Conservation (phyloP, 2,888 invertebrate species). For the Minunthozetes semirufus region DNA sequence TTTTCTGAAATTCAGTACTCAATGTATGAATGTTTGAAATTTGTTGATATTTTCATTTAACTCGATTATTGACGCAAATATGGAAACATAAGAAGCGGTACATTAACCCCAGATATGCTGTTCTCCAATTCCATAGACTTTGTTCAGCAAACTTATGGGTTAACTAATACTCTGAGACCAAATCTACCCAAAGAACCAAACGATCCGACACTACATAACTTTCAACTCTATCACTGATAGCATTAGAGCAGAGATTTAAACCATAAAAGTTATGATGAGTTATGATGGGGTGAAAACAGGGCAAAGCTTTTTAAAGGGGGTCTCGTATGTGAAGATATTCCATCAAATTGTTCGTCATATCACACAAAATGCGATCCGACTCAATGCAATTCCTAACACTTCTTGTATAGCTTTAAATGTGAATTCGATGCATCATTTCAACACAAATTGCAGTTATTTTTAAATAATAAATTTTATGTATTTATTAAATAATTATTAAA, state of each 20-base stretch:
- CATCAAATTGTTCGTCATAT: too few species aligned
- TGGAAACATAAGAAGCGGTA: constrained; percentile 9
- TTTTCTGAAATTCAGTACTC: background rate
- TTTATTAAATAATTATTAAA: too few species aligned
- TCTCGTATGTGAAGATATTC: too few species aligned
- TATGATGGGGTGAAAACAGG: too few species aligned
- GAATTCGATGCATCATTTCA: too few species aligned
- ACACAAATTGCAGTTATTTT: too few species aligned
- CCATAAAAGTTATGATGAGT: background rate
- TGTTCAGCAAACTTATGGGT: constrained; percentile 9
- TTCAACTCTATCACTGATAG: background rate
- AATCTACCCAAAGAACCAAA: background rate
- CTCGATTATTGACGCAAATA: constrained; percentile 9
- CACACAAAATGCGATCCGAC: too few species aligned
- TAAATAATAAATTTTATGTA: too few species aligned
- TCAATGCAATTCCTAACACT: too few species aligned
- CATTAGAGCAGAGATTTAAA: background rate
- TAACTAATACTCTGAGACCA: constrained; percentile 1
- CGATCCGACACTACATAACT: constrained; percentile 10
- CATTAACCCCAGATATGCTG: constrained; percentile 17
- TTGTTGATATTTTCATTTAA: constrained; percentile 7
- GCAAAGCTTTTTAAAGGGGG: too few species aligned
- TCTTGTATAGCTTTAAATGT: too few species aligned
- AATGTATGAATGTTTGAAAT: background rate
- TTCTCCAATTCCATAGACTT: constrained; percentile 18